These are phyloP conservation scores for Ammospiza caudacuta DNA, from an alignment of 2,113 vertebrate species.

Conservation along the genomic window DNA sequence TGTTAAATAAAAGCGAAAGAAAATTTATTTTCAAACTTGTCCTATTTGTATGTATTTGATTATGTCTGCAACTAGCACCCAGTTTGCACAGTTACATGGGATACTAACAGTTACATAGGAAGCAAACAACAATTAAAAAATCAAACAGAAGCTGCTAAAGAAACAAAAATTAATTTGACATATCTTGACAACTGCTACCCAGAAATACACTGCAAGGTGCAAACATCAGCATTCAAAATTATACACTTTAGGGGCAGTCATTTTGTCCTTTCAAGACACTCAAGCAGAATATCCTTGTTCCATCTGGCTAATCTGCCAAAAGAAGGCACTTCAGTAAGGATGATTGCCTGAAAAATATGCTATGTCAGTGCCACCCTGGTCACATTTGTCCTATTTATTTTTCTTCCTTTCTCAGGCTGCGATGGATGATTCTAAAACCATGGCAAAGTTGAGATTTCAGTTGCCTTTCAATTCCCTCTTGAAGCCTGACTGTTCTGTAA, in stretches of 20 bases:
- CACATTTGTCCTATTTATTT: not conserved
- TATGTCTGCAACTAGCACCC: not conserved
- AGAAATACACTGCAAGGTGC: not conserved
- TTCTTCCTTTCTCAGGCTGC: not conserved
- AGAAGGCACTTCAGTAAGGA: not conserved
- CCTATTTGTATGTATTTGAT: not conserved
- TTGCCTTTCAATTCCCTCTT: not conserved
- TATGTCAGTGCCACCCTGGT: accelerated
- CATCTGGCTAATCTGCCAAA: not conserved
- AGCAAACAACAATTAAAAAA: not conserved
- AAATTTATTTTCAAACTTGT: not conserved
- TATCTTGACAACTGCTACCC: not conserved
- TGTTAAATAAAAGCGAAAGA: not conserved
- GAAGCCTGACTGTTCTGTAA: not conserved
- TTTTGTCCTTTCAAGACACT: not conserved
- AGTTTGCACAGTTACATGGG: not conserved
- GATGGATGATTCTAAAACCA: not conserved
- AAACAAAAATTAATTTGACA: not conserved
- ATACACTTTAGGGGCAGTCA: not conserved
- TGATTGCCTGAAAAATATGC: not conserved
- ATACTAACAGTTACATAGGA: not conserved
- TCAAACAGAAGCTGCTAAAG: not conserved
- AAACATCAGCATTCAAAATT: not conserved
- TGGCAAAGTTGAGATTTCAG: not conserved
- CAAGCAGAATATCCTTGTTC: not conserved